These are phyloP conservation scores for Chrysolophus pictus DNA, from an alignment of 2,797 vertebrate species.

Conservation along the genomic window DNA sequence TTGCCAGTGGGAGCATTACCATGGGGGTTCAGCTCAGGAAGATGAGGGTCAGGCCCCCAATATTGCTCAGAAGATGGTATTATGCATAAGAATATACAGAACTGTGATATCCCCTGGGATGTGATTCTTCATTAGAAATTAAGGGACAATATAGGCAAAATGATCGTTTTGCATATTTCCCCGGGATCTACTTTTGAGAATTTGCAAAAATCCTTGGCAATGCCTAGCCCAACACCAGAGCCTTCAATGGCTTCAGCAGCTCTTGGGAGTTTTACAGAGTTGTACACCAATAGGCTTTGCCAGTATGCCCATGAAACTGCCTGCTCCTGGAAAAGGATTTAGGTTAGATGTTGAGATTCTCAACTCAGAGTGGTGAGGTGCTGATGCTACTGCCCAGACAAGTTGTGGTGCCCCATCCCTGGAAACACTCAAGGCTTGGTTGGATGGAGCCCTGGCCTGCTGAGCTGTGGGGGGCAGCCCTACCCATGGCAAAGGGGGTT, in stretches of 20 bases:
- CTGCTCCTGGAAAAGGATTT: conserved; percentile 72
- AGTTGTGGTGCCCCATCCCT: too few relatives aligned
- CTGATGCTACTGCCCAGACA: too few relatives aligned
- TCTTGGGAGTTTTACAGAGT: conserved; percentile 37
- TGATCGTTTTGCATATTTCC: conserved; percentile 26
- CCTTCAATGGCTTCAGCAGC: neutral
- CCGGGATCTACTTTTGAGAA: neutral
- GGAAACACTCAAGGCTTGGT: too few relatives aligned
- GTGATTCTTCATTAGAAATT: conserved; percentile 27
- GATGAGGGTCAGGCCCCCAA: neutral
- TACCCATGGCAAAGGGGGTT: too few relatives aligned
- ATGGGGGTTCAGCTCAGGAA: neutral
- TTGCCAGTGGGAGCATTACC: neutral
- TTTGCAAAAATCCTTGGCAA: neutral
- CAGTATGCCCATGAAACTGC: conserved; percentile 40
- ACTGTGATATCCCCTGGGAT: neutral
- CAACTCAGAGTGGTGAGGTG: too few relatives aligned
- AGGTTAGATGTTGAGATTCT: neutral
- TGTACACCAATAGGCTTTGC: conserved; percentile 63
- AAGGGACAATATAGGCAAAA: neutral
- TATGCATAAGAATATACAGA: neutral
- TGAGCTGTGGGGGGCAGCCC: too few relatives aligned
- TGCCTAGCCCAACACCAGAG: neutral
- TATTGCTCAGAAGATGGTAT: neutral
- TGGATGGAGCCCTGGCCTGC: too few relatives aligned